Evolutionary conservation across 2,797 vertebrate genomes (phyloP), one percentile per base, ranked within the genome.

Genomic region (Ispidina picta): DNA sequence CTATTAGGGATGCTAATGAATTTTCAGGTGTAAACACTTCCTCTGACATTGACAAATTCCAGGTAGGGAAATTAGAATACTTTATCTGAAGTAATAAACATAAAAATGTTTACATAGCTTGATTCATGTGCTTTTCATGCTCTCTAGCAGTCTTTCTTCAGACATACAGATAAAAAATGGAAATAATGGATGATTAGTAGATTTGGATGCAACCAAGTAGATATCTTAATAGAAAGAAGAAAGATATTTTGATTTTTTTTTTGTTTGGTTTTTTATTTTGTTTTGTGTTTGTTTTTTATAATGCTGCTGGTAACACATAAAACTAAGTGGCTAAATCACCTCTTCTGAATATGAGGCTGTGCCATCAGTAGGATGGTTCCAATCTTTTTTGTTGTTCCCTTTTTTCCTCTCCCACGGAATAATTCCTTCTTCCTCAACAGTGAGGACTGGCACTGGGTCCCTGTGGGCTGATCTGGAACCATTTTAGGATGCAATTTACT

Each of bases 401-500:
- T 64, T 28, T 78, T 92, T 68, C 12, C 18, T 18, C 10, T 77
- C 35, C 51, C 18, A 46, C 10, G 59, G 55, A 78, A 21, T 55
- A 77, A 48, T 83, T 94, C 26, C 41, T 66, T n/a, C 70, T 74
- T 59, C 23, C 39, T 89, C 72, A 83, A 56, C 70, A 66, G 35
- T 17, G 19, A 88, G 21, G 41, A 65, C 65, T 60, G 1, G 12
- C 59, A 69, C 25, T 65, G 35, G 19, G 26, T 58, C 68, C 51
- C 60, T 43, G 7, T 35, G 46, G 69, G 39, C 28, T 84, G 46
- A 59, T 70, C n/a, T 74, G 64, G 33, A 85, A 74, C 33, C 46
- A 48, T 74, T 94, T 90, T 35, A 88, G 72, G 49, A 86, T 51
- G 37, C 65, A 88, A 88, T 91, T 94, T 94, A 66, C 62, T 91